A percentile compares a stretch with the other conserved stretches of the same genome.
These are phyloP conservation scores for Sitta carolinensis DNA, from an alignment of 2,797 vertebrate species.

Conservation along the genomic window DNA sequence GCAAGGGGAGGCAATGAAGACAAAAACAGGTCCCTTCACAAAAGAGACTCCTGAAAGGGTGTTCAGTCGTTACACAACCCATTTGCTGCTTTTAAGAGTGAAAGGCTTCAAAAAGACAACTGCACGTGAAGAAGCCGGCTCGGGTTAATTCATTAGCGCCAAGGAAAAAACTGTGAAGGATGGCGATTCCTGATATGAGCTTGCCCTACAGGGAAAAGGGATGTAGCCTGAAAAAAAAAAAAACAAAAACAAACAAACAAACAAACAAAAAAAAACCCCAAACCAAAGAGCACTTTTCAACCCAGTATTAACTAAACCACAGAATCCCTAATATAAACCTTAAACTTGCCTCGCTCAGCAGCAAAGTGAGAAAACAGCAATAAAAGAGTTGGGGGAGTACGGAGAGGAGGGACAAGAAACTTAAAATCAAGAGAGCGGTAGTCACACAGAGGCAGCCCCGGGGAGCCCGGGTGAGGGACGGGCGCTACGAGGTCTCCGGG, in stretches of 20 bases:
- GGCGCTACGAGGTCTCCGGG: not conserved
- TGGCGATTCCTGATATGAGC: not conserved
- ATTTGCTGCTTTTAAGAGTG: not conserved
- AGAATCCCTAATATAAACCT: not conserved
- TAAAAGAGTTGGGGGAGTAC: not conserved
- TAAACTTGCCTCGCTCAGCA: not conserved
- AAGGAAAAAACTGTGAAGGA: not conserved
- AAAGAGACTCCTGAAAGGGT: not conserved
- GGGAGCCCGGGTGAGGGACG: not conserved
- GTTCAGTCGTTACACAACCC: not conserved
- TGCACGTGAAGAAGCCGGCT: not conserved
- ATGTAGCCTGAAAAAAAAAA: not conserved
- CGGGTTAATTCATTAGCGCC: not conserved
- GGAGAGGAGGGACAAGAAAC: not conserved
- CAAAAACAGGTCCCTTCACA: not conserved
- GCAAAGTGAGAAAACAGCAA: not conserved
- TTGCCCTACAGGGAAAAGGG: not conserved
- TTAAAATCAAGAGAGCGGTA: rapidly evolving
- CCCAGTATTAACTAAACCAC: not conserved
- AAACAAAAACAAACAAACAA: no score
- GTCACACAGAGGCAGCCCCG: not conserved
- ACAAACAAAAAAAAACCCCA: no score
- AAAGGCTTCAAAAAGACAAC: not conserved
- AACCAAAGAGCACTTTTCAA: not conserved
- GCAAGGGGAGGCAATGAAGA: not conserved